These are phyloP conservation scores for Hyla sarda DNA, from an alignment of 2,113 vertebrate species.

Conservation along the genomic window DNA sequence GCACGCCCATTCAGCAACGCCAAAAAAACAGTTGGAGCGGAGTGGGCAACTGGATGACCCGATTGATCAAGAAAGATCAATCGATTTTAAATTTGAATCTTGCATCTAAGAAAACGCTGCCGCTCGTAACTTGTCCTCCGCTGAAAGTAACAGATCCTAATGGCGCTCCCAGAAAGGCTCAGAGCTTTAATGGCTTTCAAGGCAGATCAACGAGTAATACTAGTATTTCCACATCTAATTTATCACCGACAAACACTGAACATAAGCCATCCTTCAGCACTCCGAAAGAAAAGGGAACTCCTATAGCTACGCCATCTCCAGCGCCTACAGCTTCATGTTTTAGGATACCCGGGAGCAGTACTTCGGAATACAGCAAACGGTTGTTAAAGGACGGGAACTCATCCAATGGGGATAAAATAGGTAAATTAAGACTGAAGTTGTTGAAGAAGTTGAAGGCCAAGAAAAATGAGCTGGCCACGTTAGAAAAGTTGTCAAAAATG, in stretches of 20 bases:
- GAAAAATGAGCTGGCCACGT: slow-evolving; percentile 86
- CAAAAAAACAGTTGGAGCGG: slow-evolving; percentile 68
- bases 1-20: slow-evolving; percentile 58
- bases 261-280: background rate
- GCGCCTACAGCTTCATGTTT: background rate
- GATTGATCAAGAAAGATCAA: slow-evolving; percentile 72
- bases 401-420: slow-evolving; percentile 69
- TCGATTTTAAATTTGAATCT: slow-evolving; percentile 67
- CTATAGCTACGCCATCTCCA: background rate
- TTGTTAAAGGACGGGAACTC: slow-evolving; percentile 57
- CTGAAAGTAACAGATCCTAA: slow-evolving; percentile 57
- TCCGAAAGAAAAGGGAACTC: slow-evolving; percentile 26
- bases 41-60: slow-evolving; percentile 75
- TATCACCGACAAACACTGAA: background rate
- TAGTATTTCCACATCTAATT: background rate
- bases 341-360: background rate
- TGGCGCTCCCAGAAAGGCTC: slow-evolving; percentile 80
- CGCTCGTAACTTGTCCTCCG: slow-evolving; percentile 58
- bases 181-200: slow-evolving; percentile 83
- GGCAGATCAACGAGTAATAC: slow-evolving; percentile 64
- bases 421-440: slow-evolving; percentile 84
- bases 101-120: slow-evolving; percentile 62
- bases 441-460: slow-evolving; percentile 89
- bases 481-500: slow-evolving; percentile 74
- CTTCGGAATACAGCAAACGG: slow-evolving; percentile 21